These are phyloP conservation scores for Procapra przewalskii DNA, from an alignment of 2,113 vertebrate species.

Conservation along the genomic window DNA sequence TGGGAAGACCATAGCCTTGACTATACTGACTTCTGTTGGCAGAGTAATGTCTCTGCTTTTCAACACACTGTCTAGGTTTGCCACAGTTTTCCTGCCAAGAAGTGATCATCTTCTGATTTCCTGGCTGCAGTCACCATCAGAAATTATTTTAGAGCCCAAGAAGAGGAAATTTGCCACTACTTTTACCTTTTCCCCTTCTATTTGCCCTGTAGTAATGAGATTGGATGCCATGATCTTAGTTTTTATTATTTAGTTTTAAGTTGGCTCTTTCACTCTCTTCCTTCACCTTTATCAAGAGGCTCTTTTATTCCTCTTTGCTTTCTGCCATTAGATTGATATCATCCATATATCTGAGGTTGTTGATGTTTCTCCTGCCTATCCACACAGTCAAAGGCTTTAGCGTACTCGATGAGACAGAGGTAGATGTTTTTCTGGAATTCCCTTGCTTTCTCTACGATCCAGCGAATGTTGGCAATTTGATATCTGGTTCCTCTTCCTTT, in stretches of 20 bases:
- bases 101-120: background rate
- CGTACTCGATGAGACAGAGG: background rate
- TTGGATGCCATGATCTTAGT: background rate
- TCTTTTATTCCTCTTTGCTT: background rate
- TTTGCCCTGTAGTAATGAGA: background rate
- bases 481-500: background rate
- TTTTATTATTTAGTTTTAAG: background rate
- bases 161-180: background rate
- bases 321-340: background rate
- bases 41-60: background rate
- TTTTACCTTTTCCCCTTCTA: background rate
- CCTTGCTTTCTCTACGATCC: background rate
- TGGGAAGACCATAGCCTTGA: background rate
- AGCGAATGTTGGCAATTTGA: background rate
- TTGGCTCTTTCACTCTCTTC: background rate
- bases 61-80: background rate
- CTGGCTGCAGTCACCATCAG: background rate
- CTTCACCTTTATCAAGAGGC: background rate
- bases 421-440: background rate
- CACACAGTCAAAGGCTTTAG: background rate
- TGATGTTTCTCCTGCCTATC: background rate
- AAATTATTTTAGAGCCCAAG: background rate
- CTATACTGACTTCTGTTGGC: background rate
- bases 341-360: background rate
- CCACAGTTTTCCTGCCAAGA: background rate